Evolutionary conservation across 1,140 invertebrate species (phyloP).

Genomic region (Varroa destructor): DNA sequence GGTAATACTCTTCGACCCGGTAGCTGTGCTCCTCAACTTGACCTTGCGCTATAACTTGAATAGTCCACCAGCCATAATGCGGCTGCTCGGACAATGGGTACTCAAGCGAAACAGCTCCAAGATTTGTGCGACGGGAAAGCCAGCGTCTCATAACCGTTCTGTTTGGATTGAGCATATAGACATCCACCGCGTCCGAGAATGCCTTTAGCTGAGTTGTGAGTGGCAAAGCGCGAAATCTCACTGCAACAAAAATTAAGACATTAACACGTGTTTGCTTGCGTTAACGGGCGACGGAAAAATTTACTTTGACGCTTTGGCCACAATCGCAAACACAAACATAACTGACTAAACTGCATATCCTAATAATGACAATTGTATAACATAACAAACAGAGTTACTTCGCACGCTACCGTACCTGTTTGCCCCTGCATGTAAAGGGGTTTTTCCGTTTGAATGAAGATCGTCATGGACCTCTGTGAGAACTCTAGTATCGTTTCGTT

Average conservation of each 20-base stretch:
- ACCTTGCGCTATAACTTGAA: constrained; percentile 70
- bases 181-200: constrained; percentile 71
- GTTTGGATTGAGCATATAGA: constrained; percentile 73
- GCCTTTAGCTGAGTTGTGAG: constrained; percentile 75
- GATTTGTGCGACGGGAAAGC: constrained; percentile 61
- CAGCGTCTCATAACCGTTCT: constrained; percentile 72
- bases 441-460: constrained; percentile 88
- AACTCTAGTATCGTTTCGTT: constrained; percentile 67
- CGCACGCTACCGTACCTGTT: constrained; percentile 47
- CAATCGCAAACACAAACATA: no score
- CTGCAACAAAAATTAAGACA: constrained; percentile 43
- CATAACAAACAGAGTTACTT: no score
- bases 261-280: neutral
- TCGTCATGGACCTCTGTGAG: constrained; percentile 77
- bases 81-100: constrained; percentile 83
- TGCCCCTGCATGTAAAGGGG: constrained; percentile 87
- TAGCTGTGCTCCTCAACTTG: constrained; percentile 72
- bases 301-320: neutral
- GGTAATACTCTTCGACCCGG: constrained; percentile 75
- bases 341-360: no score
- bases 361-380: no score
- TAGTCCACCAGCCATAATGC: constrained; percentile 77
- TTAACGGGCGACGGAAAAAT: neutral
- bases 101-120: constrained; percentile 67
- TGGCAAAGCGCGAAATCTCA: constrained; percentile 71